Base-by-base conservation (phyloP, 2,888 invertebrate species). In the Tromatobia lineatoria region DNA sequence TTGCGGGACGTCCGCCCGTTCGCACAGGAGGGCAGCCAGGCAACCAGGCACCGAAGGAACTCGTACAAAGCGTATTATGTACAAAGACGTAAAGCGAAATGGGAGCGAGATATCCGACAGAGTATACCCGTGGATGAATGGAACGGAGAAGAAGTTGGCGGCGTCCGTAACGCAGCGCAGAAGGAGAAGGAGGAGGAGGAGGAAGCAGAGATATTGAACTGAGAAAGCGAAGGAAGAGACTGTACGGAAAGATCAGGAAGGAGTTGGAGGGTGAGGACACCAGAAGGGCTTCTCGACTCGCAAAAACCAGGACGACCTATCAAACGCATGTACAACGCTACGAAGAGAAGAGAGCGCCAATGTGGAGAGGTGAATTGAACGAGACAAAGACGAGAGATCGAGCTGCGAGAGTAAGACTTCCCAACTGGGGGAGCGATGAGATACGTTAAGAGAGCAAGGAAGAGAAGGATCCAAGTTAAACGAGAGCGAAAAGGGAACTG, bases 51-150 rank as follows among this genome's bases (percentile, higher is more conserved):
- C 59, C 80, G 75, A 76, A 76, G 54, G 64, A 47, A 74, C 69
- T 78, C 88, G 87, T 91, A 91, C 92, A 91, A 91, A 91, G 91
- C 88, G 90, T 88, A 91, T 91, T 91, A 91, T 87, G 89, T 91
- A 92, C 90, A 91, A 90, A 92, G 92, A 91, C 90, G 90, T 91
- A 91, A 91, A 90, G 87, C 88, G 90, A 90, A 92, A 92, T 91
- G 90, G 89, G 90, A 91, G 90, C 91, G 91, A 91, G 91, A 91
- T 91, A 91, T 89, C 90, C 90, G 89, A 90, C 89, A 88, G 81
- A 83, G 77, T 81, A 73, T 71, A 77, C 73, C 57, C 66, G 52
- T 42, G 85, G 42, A 81, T 82, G 81, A 82, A 85, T 79, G 78
- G 75, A 82, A 73, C 73, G 77, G 70, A 85, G 83, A 73, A 75